A percentile compares a stretch with the other conserved stretches of the same genome.
phyloP scores from a whole-genome alignment of 2,113 vertebrate species.

The human region GRCh38 chr4:13199001-13199500 shows the following conservation, averaged over 20 bases:
- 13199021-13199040: neutral
- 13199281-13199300: neutral
- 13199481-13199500: neutral
- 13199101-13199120: neutral
- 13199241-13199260: neutral
- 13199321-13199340: neutral
- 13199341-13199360: accelerated
- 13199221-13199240: no score
- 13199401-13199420: neutral
- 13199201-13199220: no score
- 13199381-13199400: neutral
- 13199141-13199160: neutral
- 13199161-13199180: neutral
- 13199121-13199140: neutral
- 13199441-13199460: neutral
- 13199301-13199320: neutral
- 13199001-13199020: no score
- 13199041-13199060: neutral
- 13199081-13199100: neutral
- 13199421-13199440: neutral
- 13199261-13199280: neutral
- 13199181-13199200: neutral
- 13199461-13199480: neutral
- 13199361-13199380: neutral
- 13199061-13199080: neutral